Evolutionary conservation across 2,113 vertebrate genomes (phyloP).

Genomic region (Pandion haliaetus): DNA sequence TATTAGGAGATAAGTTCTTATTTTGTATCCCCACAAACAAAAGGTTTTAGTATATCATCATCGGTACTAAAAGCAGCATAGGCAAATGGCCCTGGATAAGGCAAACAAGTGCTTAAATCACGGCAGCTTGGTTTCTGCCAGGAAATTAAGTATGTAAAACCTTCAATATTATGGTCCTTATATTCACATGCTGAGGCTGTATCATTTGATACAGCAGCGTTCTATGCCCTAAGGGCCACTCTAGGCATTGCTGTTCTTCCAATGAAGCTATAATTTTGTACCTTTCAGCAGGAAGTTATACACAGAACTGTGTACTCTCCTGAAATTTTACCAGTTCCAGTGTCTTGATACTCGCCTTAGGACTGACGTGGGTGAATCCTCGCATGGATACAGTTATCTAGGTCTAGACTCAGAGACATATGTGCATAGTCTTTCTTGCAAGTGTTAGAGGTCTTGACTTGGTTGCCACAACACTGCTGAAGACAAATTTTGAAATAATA

Average conservation of each 20-base stretch:
- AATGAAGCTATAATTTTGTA: not conserved
- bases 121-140: not conserved
- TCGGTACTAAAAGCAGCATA: slow-evolving; percentile 39
- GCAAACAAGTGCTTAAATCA: slow-evolving; percentile 42
- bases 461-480: not conserved
- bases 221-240: slow-evolving; percentile 3
- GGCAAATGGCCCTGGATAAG: slow-evolving; percentile 33
- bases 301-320: not conserved
- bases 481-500: not conserved
- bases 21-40: slow-evolving; percentile 50
- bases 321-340: not conserved
- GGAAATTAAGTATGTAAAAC: slow-evolving; percentile 61
- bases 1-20: slow-evolving; percentile 64
- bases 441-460: not conserved
- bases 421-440: not conserved
- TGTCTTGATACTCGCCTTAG: not conserved
- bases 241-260: not conserved
- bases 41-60: slow-evolving; percentile 49
- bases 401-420: not conserved
- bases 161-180: slow-evolving; percentile 12
- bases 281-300: not conserved
- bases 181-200: not conserved
- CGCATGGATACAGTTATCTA: not conserved
- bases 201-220: not conserved
- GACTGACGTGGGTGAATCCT: not conserved